Evolutionary conservation across 2,888 invertebrate genomes (phyloP).

Genomic region (Amphimallon solstitiale): DNA sequence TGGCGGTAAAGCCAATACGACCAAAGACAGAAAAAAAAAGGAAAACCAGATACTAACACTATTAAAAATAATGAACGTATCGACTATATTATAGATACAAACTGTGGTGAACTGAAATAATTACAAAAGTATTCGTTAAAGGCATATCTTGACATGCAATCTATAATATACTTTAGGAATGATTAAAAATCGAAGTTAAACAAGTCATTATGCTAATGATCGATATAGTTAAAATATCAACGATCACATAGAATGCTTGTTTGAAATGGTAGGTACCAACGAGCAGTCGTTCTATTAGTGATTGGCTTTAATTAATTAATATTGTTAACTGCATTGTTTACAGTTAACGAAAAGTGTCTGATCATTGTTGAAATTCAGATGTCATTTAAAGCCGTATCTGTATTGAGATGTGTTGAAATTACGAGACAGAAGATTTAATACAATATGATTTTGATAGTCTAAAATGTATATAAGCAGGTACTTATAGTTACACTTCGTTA

Average conservation of each 20-base stretch:
- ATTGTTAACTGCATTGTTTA: slow-evolving; percentile 19
- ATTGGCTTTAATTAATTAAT: slow-evolving; percentile 14
- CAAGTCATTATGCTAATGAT: slow-evolving; percentile 35
- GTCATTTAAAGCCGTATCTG: slow-evolving; percentile 11
- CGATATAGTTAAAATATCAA: slow-evolving; percentile 4
- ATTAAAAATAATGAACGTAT: slow-evolving; percentile 35
- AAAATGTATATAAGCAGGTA: too few relatives aligned
- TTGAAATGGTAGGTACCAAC: not conserved
- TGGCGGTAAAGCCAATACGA: not conserved
- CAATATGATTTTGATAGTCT: too few relatives aligned
- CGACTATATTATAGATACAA: slow-evolving; percentile 12
- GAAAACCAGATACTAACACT: slow-evolving; percentile 1
- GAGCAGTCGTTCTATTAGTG: not conserved
- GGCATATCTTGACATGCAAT: slow-evolving; percentile 50
- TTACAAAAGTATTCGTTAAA: slow-evolving; percentile 36
- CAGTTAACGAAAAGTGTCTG: slow-evolving; percentile 6
- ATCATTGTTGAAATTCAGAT: slow-evolving; percentile 2
- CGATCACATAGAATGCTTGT: not conserved
- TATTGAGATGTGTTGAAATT: slow-evolving; percentile 5
- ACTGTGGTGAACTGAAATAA: slow-evolving; percentile 28
- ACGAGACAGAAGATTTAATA: not conserved
- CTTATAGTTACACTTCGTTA: too few relatives aligned
- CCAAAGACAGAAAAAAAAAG: slow-evolving; percentile 3
- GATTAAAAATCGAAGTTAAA: slow-evolving; percentile 38
- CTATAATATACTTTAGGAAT: slow-evolving; percentile 40